Base-by-base conservation (phyloP, 2,888 invertebrate genomes). In the Celastrina argiolus region DNA sequence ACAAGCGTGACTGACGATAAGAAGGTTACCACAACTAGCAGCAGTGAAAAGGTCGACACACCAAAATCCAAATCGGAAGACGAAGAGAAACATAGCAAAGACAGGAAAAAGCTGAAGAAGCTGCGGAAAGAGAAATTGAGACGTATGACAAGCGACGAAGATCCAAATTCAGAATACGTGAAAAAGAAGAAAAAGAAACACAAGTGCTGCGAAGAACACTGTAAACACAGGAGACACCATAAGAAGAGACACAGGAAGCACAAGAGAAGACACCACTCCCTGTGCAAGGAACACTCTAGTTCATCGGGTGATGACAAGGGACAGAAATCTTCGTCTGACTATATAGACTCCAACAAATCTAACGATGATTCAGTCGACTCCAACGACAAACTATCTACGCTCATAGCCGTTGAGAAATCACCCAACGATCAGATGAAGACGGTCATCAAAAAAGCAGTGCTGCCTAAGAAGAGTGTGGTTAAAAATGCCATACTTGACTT, bases 181-280 rank as follows among this genome's bases (percentile, higher is more conserved):
- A 94, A 93, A 75, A 94, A 94, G 80, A 94, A 94, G 79, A 94
- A 94, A 78, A 94, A 92, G 73, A 94, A 94, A 74, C 94, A 94
- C 76, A 94, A 93, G 79, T 94, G 94, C 75, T 92, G 92, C 74
- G 95, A 94, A 70, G 94, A 95, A 69, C 92, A 93, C 72, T 94
- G 95, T 75, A 95, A 94, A 75, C 94, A 94, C 73, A 92, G 94
- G 68, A 92, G 93, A 68, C 96, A 96, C 76, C 96, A 96, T 74
- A 96, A 95, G 82, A 96, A 96, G 79, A 94, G 93, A 69, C 95
- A 96, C 76, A 93, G 94, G 73, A 96, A 96, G 84, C 96, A 96
- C 76, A 94, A 95, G 81, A 95, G 95, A 78, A 93, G 95, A 78
- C 94, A 96, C 83, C 93, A 94, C 67, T 91, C 91, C 0, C 82